phyloP scores from a whole-genome alignment of 2,888 invertebrate species.

The Scelioninae gen. 1 region DNA sequence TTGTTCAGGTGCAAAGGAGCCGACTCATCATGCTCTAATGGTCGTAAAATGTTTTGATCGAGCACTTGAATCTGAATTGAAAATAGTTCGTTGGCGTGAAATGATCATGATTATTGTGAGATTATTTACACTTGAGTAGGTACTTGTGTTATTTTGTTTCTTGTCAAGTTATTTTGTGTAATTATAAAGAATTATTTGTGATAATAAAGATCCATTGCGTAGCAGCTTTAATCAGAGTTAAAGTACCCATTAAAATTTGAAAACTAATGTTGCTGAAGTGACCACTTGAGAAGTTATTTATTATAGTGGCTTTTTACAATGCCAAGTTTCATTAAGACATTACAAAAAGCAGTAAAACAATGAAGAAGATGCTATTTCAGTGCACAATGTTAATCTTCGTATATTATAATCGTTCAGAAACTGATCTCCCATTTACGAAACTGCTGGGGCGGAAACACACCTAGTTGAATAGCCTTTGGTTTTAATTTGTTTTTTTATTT shows the following conservation, averaged over 20 bases:
- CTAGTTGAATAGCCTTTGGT: constrained; percentile 33
- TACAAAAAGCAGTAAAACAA: constrained; percentile 35
- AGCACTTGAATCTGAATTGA: not conserved
- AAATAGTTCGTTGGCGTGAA: constrained; percentile 4
- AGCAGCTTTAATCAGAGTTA: constrained; percentile 14
- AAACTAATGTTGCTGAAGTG: constrained; percentile 9
- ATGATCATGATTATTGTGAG: not conserved
- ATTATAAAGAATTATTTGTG: constrained; percentile 13
- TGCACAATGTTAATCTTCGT: constrained; percentile 33
- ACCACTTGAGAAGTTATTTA: constrained; percentile 35
- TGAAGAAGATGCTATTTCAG: constrained; percentile 18
- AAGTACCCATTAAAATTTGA: constrained; percentile 8
- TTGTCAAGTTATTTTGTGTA: not conserved
- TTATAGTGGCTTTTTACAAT: constrained; percentile 11
- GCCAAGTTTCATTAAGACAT: constrained; percentile 45
- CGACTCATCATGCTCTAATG: constrained; percentile 24
- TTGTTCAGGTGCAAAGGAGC: not conserved
- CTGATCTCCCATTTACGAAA: constrained; percentile 36
- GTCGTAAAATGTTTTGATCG: constrained; percentile 5
- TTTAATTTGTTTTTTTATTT: too few relatives aligned
- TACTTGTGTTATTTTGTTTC: constrained; percentile 1
- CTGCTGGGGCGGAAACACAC: constrained; percentile 47
- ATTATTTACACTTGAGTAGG: not conserved
- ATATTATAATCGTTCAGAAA: constrained; percentile 35
- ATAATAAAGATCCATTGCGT: constrained; percentile 24